Conservation (phyloP, 2,888 invertebrate species). For the Alcis repandata region DNA sequence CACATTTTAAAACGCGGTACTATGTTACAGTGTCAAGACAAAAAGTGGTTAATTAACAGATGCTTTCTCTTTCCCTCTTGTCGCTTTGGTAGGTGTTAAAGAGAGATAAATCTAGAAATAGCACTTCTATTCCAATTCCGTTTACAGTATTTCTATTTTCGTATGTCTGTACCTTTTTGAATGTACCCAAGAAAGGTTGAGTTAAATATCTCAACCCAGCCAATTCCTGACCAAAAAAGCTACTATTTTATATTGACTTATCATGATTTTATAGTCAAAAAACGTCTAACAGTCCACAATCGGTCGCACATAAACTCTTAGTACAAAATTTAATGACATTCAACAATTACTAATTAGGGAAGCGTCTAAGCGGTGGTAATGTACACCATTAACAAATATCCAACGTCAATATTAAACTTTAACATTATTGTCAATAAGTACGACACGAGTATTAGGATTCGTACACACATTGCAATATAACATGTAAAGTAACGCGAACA, state of each 20-base stretch:
- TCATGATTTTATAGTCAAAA: background rate
- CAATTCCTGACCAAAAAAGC: no score
- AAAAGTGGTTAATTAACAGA: no score
- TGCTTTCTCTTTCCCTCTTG: background rate
- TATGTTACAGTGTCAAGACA: background rate
- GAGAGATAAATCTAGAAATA: background rate
- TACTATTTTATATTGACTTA: background rate
- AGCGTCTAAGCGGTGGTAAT: conserved; percentile 65
- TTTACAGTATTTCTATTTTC: background rate
- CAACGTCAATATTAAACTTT: conserved; percentile 66
- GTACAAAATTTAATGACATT: conserved; percentile 45
- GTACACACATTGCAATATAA: background rate
- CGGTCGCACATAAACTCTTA: conserved; percentile 42
- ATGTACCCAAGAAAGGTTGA: no score
- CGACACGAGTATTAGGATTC: conserved; percentile 29
- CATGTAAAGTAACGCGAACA: conserved; percentile 4
- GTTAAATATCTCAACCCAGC: no score
- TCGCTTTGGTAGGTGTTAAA: background rate
- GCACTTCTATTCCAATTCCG: background rate
- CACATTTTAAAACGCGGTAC: background rate
- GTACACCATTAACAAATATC: conserved; percentile 64
- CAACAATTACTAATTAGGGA: conserved; percentile 56
- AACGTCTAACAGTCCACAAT: conserved; percentile 17
- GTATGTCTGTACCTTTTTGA: no score
- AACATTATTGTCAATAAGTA: conserved; percentile 59